Conservation (phyloP, 1,140 invertebrate species). For the Wiebesia pumilae region DNA sequence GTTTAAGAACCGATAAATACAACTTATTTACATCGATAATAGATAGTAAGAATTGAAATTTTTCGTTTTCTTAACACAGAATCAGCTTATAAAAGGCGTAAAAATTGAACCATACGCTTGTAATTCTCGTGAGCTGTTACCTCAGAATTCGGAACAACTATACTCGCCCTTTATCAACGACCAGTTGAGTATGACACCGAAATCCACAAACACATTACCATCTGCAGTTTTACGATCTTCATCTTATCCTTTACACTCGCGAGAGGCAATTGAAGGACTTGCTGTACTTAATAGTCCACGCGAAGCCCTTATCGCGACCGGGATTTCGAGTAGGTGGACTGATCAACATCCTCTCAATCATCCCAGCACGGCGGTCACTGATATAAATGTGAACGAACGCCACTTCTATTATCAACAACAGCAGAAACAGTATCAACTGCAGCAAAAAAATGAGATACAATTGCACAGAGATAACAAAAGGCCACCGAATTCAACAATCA, state of each 20-base stretch:
- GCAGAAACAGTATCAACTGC: background rate
- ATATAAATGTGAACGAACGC: background rate
- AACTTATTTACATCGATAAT: no score
- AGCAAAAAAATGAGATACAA: background rate
- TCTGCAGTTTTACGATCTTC: background rate
- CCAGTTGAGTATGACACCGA: constrained; percentile 3
- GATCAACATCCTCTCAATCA: background rate
- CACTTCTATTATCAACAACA: background rate
- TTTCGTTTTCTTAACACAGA: background rate
- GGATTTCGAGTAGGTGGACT: background rate
- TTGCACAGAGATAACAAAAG: background rate
- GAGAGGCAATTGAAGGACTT: background rate
- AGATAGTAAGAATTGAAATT: no score
- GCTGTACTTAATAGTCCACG: constrained; percentile 34
- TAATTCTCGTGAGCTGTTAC: background rate
- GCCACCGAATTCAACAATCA: constrained; percentile 19
- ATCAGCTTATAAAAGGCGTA: background rate
- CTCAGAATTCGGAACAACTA: background rate
- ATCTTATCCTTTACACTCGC: constrained; percentile 12
- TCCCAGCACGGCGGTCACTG: background rate
- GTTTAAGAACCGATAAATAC: no score
- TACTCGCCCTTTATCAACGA: constrained; percentile 23
- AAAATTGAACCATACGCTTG: background rate
- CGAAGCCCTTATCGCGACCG: constrained; percentile 24
- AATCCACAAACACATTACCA: background rate